A percentile compares a stretch with the other conserved stretches of the same genome.
Evolutionary conservation across 2,797 vertebrate genomes (phyloP).

Genomic region (Coreius guichenoti): DNA sequence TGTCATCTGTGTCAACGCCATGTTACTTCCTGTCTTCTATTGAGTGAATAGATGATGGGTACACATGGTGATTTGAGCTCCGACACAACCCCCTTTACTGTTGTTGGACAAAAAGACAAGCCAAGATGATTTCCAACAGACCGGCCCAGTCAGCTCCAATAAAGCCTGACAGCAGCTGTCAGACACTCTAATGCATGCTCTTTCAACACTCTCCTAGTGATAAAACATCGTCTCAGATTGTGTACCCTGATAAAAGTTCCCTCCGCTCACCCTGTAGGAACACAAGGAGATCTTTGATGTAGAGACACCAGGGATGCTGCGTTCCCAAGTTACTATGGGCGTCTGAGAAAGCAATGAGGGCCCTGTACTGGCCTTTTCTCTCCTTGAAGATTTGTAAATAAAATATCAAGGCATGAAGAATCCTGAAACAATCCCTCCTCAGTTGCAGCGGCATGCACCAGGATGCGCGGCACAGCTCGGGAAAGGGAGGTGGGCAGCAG

Average conservation of each 20-base stretch:
- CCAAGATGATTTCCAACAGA: constrained; percentile 58
- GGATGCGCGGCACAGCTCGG: constrained; percentile 52
- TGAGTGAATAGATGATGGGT: constrained; percentile 38
- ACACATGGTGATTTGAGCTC: constrained; percentile 46
- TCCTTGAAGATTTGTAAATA: constrained; percentile 75
- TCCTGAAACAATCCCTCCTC: constrained; percentile 68
- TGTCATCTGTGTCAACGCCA: constrained; percentile 7
- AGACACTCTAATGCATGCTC: constrained; percentile 68
- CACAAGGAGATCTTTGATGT: constrained; percentile 72
- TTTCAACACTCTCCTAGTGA: constrained; percentile 70
- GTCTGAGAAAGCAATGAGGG: constrained; percentile 67
- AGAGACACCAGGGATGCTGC: constrained; percentile 62
- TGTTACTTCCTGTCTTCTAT: constrained; percentile 45
- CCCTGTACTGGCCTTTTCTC: constrained; percentile 60
- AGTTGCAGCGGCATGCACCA: constrained; percentile 17
- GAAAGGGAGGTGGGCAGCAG: constrained; percentile 30
- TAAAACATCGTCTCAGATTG: constrained; percentile 70
- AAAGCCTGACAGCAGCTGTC: constrained; percentile 67
- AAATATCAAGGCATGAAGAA: constrained; percentile 76
- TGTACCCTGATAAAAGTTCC: constrained; percentile 73
- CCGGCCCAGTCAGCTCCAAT: constrained; percentile 63
- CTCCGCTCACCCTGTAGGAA: constrained; percentile 72
- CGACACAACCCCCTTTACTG: constrained; percentile 43
- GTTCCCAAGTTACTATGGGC: constrained; percentile 64
- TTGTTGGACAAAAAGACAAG: constrained; percentile 61